Evolutionary conservation across 2,888 invertebrate species (phyloP), one percentile per base, ranked within the genome.

Genomic region (Bombyx huttoni): DNA sequence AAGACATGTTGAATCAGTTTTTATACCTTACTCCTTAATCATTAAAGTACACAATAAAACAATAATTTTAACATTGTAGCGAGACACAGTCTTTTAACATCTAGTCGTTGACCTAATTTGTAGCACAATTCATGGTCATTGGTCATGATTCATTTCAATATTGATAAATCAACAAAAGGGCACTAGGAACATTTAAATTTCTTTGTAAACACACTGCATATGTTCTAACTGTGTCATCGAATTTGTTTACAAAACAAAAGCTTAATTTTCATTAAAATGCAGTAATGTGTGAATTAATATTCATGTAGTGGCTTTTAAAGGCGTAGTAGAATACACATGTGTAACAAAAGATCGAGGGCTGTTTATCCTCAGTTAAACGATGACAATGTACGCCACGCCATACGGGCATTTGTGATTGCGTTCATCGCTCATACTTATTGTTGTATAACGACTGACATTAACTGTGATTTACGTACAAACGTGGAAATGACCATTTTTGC

Each of bases 311-410:
- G 7, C 13, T 12, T 45, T 33, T 64, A 67, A 61, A 61, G 54
- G 55, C 60, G 62, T 60, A 70, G 59, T 61, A 65, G 58, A n/a
- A 48, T 51, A 55, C 57, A 62, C 63, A 63, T 68, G 61, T 63
- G 60, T 52, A 56, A 55, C 53, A 61, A 62, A 64, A 58, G 54
- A 56, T 55, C 54, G 58, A 58, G 56, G 58, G 54, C 51, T 59
- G 57, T 72, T 77, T 73, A 78, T 67, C 62, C 62, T 61, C 60
- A 61, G 63, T 65, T 61, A 62, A 61, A 55, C 65, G 63, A 65
- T 73, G 70, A 68, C 69, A 61, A 64, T 65, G 71, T 68, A 69
- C 65, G 58, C 64, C 64, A 75, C 76, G 75, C 64, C 64, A 75
- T 76, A 75, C 71, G 71, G 72, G 71, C 63, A 71, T 62, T 67